Conservation (phyloP, 2,888 invertebrate species). For the Spodoptera littoralis region DNA sequence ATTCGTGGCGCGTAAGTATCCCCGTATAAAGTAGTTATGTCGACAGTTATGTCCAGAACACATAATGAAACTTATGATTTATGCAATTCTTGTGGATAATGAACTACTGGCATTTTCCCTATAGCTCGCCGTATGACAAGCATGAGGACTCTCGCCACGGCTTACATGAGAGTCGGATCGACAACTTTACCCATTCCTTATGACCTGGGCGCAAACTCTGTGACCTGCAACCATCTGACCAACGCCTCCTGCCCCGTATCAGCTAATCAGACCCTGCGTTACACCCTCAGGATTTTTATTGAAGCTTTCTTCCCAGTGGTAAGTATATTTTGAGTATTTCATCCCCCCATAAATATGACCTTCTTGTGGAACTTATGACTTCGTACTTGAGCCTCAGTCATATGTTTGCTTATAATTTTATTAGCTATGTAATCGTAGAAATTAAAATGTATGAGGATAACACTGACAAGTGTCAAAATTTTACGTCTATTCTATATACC, state of each 20-base stretch:
- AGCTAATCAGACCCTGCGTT: conserved; percentile 25
- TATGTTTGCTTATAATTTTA: too few species aligned
- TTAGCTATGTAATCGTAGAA: too few species aligned
- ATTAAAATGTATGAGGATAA: too few species aligned
- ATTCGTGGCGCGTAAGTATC: conserved; percentile 66
- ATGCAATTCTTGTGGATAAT: too few species aligned
- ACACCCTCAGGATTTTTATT: conserved; percentile 63
- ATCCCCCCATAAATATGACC: too few species aligned
- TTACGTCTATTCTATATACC: too few species aligned
- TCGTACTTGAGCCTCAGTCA: too few species aligned
- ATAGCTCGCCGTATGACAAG: conserved; percentile 59
- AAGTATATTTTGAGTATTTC: conserved; percentile 35
- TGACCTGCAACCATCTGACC: conserved; percentile 68
- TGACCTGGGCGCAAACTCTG: conserved; percentile 52
- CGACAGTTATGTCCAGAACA: too few species aligned
- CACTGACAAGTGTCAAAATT: too few species aligned
- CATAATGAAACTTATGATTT: too few species aligned
- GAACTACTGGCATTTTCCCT: conserved; percentile 12
- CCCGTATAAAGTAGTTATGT: too few species aligned
- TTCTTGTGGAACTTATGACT: too few species aligned
- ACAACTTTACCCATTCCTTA: conserved; percentile 39
- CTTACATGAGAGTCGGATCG: conserved; percentile 45
- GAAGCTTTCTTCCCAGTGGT: conserved; percentile 62
- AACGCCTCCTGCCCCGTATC: conserved; percentile 63
- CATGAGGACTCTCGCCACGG: conserved; percentile 66